Conservation (phyloP, 2,888 invertebrate species). For the Agrenia bidenticulata region DNA sequence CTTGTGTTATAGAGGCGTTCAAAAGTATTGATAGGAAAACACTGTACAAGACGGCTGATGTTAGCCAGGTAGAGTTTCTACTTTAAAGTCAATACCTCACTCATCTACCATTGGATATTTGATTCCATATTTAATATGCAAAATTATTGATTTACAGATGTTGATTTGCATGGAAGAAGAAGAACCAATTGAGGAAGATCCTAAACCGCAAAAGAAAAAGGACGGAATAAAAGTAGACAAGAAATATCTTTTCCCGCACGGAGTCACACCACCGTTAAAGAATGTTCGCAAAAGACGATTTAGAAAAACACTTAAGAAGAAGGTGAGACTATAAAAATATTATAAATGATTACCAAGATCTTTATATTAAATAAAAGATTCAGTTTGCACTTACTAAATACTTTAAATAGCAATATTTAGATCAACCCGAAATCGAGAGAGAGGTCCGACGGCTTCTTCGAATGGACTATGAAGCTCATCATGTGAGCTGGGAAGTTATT, state of each 20-base stretch:
- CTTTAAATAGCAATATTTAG: constrained; percentile 66
- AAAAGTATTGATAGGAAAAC: constrained; percentile 96
- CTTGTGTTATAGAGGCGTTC: constrained; percentile 85
- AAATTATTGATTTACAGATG: constrained; percentile 63
- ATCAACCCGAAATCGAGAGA: constrained; percentile 96
- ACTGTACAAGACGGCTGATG: constrained; percentile 96
- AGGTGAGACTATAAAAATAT: too few relatives aligned
- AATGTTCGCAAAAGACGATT: constrained; percentile 90
- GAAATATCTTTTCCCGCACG: constrained; percentile 92
- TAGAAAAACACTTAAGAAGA: constrained; percentile 92
- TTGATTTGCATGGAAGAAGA: constrained; percentile 83
- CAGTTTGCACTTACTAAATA: too few relatives aligned
- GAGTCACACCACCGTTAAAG: constrained; percentile 92
- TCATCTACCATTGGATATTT: too few relatives aligned
- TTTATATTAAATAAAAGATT: neutral
- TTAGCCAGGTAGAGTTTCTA: constrained; percentile 77
- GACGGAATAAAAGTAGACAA: constrained; percentile 84
- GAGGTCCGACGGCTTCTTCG: constrained; percentile 90
- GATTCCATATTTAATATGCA: too few relatives aligned
- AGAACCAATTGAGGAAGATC: constrained; percentile 74
- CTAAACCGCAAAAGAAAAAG: constrained; percentile 72
- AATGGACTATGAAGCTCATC: constrained; percentile 88
- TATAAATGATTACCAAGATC: neutral
- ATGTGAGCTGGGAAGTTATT: constrained; percentile 83
- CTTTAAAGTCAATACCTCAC: too few relatives aligned